Evolutionary conservation across 2,888 invertebrate species (phyloP), one percentile per base, ranked within the genome.

Genomic region (Unio delphinus): DNA sequence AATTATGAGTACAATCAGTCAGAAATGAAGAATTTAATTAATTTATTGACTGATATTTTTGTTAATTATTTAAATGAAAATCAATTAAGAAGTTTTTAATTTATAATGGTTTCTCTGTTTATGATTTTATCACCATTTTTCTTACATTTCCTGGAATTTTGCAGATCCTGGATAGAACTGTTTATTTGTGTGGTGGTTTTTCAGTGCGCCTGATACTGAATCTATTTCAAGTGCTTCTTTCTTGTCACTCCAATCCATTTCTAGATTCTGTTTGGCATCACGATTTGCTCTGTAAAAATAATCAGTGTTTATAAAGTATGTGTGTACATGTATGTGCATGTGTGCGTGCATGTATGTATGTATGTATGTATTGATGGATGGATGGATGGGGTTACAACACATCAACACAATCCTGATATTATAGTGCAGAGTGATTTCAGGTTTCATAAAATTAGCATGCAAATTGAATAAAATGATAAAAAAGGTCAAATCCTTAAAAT

Each of bases 181-280:
- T 68, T 95, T 90, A 79, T 89, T 85, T 56, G 92, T 28, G 92
- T 93, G 63, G 91, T 94, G 83, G 92, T 95, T 93, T 73, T 93
- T 93, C 8, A 96, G 91, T 17, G 93, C 92, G 60, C 94, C 91
- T 87, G 94, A 94, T 0, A 90, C 90, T 0, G 94, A 90, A 82
- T 96, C 96, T 5, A 95, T 93, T 79, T 94, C 93, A 83, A 95
- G 94, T 0, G 96, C 93, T 86, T 95, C 93, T 70, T 93, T 92
- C 91, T 97, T 97, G 86, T 97, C 96, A 83, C 96, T 96, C 96
- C 96, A 97, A 88, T 97, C 96, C 85, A 93, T 94, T 90, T 97
- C 97, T 71, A 97, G 91, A 61, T 94, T 93, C 78, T 94, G 93
- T 87, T 97, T 96, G 0, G 94, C 94, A 23, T 95, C 93, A 84